Base-by-base conservation (phyloP, 2,113 vertebrate genomes). In the Cephalopholis sonnerati region DNA sequence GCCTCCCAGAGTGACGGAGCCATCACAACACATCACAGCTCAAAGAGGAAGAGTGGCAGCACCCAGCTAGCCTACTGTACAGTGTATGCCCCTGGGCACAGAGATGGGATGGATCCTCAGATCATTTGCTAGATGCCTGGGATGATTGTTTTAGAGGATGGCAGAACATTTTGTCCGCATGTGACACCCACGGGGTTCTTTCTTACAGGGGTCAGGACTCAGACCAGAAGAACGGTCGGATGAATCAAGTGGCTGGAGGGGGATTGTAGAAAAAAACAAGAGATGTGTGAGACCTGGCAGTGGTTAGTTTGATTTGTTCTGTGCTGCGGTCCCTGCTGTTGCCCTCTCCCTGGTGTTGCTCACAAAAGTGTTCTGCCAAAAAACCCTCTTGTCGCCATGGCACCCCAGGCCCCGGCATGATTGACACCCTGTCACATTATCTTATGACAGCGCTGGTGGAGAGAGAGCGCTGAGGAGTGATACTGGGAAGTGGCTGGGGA, bases 401-500 rank as follows among this genome's bases (percentile, higher is more conserved):
- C 88, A 92, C 93, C 90, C 87, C 88, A 73, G 93, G 92, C 91
- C 81, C 66, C 65, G 73, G 48, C 59, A 18, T 93, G 94, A 95
- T 89, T 95, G 94, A 92, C 94, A 93, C 62, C 70, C 69, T 94
- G 92, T 94, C 92, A 93, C 82, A 91, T 93, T 91, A 92, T 92
- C 86, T 92, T 74, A 91, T 82, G 88, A 91, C 89, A 81, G 91
- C 75, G 24, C 86, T 84, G 66, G 79, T 81, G 82, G 84, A 91
- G 91, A 79, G 86, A 89, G 82, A 62, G 83, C 66, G 79, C 75
- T 12, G 81, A 83, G 80, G 77, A 83, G 74, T 77, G 82, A 89
- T 88, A 91, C 92, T 87, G 88, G 85, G 81, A 93, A 91, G 90
- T 91, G 87, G 88, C 91, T 90, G 79, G 92, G 87, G 90, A 93